Percentiles rank a stretch among this genome's conserved stretches.
Conservation (phyloP, 2,797 vertebrate species). For the Tadarida brasiliensis region DNA sequence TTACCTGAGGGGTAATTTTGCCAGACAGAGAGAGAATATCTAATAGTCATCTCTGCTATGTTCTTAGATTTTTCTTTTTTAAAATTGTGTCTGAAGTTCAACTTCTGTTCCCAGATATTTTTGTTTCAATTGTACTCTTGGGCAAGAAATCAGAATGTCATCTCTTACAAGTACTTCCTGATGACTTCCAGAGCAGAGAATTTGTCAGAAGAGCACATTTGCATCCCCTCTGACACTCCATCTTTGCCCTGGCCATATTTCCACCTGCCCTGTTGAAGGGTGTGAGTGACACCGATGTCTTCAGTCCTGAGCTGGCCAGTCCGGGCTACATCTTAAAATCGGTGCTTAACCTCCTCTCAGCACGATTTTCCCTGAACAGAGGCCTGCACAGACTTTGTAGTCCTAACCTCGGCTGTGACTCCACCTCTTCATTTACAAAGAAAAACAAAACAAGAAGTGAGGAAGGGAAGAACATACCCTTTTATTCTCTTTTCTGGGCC, state of each 20-base stretch:
- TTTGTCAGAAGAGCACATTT: constrained; percentile 35
- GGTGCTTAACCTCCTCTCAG: not conserved
- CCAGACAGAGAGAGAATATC: constrained; percentile 53
- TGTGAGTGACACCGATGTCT: not conserved
- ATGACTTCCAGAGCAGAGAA: constrained; percentile 31
- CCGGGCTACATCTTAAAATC: not conserved
- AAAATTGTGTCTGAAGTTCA: constrained; percentile 60
- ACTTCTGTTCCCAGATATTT: constrained; percentile 37
- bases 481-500: constrained; percentile 56
- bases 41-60: constrained; percentile 55
- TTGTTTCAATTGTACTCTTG: constrained; percentile 52
- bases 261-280: not conserved
- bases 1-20: constrained; percentile 63
- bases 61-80: constrained; percentile 71
- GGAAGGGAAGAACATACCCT: not conserved
- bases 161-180: not conserved
- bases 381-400: not conserved
- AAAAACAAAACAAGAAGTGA: constrained; percentile 66
- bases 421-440: constrained; percentile 76
- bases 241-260: constrained; percentile 19
- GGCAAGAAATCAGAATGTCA: constrained; percentile 54
- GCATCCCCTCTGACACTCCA: not conserved
- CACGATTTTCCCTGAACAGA: not conserved
- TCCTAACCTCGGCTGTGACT: constrained; percentile 64
- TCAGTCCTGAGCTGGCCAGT: not conserved